Evolutionary conservation across 2,797 vertebrate species (phyloP), one percentile per base, ranked within the genome.

Genomic region (Enteromius thamalakanensis): DNA sequence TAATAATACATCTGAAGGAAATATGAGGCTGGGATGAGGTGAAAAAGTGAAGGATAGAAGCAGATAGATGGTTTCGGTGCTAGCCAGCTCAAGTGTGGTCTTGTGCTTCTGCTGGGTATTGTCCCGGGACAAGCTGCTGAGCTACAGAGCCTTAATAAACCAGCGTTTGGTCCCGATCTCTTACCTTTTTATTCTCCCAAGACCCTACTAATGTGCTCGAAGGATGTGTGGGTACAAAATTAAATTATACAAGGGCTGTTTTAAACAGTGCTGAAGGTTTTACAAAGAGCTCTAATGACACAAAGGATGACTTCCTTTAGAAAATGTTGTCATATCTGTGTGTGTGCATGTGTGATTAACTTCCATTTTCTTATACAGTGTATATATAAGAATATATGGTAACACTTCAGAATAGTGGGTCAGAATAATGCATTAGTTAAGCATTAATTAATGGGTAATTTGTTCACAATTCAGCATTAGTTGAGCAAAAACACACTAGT

Each of bases 1-100:
- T 84, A 87, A 86, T 84, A 84, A 87, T 77, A 83, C 69, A 37
- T 68, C 64, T 17, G 68, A 88, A 76, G 77, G 80, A 86, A 87
- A 84, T 83, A 87, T 86, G 81, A 86, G 83, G 32, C 70, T 45
- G 69, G 64, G 49, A 82, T 34, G 40, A 72, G 47, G n/a, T 55
- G 60, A 62, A n/a, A 62, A 51, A 47, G 51, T 60, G 55, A 81
- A 58, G 71, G 51, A 81, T 76, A 17, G 64, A 53, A 37, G 26
- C n/a, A 64, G 65, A 40, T 21, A 65, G 78, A 37, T 7, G 2
- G n/a, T 32, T 6, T 15, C 6, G 9, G 8, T 8, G 47, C n/a
- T 53, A 42, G 26, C 34, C 40, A 45, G 47, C n/a, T 49, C 62
- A 65, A 47, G 60, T 45, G n/a, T 62, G 75, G 65, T 69, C 75